Evolutionary conservation across 2,797 vertebrate species (phyloP).

Genomic region (Champsocephalus gunnari): DNA sequence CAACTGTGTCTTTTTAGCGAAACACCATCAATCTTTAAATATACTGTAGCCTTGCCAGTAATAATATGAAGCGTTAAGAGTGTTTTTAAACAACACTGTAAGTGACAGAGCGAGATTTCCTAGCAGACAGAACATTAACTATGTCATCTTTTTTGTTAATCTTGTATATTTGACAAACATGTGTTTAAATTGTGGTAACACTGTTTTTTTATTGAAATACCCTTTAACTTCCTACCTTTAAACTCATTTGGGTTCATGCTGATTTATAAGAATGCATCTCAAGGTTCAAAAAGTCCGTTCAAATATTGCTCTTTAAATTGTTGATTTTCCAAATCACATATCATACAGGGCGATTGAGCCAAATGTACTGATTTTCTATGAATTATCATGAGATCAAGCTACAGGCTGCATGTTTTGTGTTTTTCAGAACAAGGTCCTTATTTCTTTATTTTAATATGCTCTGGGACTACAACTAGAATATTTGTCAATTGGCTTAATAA

Average conservation of each 20-base stretch:
- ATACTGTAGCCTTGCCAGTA: not conserved
- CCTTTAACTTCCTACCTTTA: not conserved
- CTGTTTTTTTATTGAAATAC: not conserved
- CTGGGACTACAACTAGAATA: slow-evolving; percentile 33
- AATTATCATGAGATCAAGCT: slow-evolving; percentile 32
- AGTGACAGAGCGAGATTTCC: slow-evolving; percentile 1
- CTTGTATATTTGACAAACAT: too few species aligned
- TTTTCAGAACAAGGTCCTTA: slow-evolving; percentile 26
- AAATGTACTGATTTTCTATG: slow-evolving; percentile 24
- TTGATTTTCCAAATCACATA: slow-evolving; percentile 30
- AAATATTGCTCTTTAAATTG: slow-evolving; percentile 9
- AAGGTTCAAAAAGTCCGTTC: not conserved
- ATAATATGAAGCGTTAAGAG: slow-evolving; percentile 1
- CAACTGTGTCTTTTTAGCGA: not conserved
- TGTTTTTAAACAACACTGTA: slow-evolving; percentile 17
- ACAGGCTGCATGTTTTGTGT: slow-evolving; percentile 25
- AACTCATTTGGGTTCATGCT: not conserved
- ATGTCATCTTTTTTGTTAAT: too few species aligned
- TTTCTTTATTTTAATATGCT: slow-evolving; percentile 46
- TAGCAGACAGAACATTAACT: not conserved
- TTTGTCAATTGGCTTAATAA: slow-evolving; percentile 47
- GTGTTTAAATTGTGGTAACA: not conserved
- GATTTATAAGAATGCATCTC: slow-evolving; percentile 3
- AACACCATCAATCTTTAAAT: not conserved
- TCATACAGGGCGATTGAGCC: slow-evolving; percentile 22